A percentile compares a stretch with the other conserved stretches of the same genome.
Evolutionary conservation across 2,797 vertebrate genomes (phyloP).

Genomic region (Platalea minor): DNA sequence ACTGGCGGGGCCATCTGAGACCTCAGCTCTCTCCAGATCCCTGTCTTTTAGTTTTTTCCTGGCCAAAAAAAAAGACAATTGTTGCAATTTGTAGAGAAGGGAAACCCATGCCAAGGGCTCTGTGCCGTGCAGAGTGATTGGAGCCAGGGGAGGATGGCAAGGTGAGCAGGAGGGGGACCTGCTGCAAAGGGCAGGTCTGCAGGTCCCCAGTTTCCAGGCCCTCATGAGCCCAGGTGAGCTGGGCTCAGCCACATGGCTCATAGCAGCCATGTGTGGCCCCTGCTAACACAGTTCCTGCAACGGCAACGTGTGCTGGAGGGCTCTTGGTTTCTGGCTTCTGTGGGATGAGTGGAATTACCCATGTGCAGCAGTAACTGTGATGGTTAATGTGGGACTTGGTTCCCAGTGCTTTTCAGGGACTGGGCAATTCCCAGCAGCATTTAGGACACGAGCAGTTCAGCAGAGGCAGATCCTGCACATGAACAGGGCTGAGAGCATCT

Average conservation of each 20-base stretch:
- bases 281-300: not conserved
- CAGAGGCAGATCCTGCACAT: not conserved
- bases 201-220: not conserved
- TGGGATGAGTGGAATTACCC: not conserved
- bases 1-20: not conserved
- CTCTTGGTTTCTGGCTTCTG: not conserved
- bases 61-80: not conserved
- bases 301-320: not conserved
- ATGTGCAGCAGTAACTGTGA: not conserved
- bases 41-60: not conserved
- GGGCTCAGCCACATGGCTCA: not conserved
- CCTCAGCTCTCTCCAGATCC: not conserved
- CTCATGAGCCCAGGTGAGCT: not conserved
- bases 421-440: not conserved
- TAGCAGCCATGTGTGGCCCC: rapidly evolving
- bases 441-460: not conserved
- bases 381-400: not conserved
- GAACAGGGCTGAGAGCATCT: not conserved
- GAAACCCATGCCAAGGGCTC: not conserved
- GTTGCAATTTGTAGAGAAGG: not conserved
- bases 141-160: not conserved
- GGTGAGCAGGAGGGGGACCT: not conserved
- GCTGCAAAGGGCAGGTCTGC: not conserved
- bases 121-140: not conserved
- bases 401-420: not conserved